Percentiles rank a stretch among this genome's conserved stretches.
phyloP scores from a whole-genome alignment of 2,888 invertebrate species.

The Drosophila quinaria region DNA sequence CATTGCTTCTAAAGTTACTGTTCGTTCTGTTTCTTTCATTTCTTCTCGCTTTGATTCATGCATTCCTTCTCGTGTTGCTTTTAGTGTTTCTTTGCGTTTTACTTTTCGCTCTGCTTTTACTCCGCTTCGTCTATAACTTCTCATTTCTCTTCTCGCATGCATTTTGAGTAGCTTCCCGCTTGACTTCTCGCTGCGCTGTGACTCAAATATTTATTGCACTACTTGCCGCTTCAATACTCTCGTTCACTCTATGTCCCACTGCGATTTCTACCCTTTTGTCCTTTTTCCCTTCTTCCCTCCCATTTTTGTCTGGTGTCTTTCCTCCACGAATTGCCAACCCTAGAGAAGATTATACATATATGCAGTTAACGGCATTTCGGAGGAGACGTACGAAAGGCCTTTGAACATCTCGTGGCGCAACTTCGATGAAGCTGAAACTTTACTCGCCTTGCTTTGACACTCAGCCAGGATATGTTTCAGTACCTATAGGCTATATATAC shows the following conservation, averaged over 20 bases:
- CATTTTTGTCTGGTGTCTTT: neutral
- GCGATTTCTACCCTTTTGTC: neutral
- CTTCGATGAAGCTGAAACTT: conserved; percentile 21
- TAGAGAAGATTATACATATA: conserved; percentile 16
- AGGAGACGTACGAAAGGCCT: conserved; percentile 4
- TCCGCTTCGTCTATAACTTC: neutral
- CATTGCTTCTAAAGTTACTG: too few species aligned
- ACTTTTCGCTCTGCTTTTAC: neutral
- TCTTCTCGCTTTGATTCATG: neutral
- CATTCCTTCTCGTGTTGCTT: neutral
- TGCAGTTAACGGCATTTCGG: conserved; percentile 20
- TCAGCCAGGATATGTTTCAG: conserved; percentile 18
- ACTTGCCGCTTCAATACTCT: conserved; percentile 8
- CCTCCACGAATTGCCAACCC: neutral
- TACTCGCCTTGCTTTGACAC: conserved; percentile 21
- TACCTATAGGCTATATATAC: conserved; percentile 1
- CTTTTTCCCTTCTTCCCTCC: neutral
- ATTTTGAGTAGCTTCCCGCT: neutral
- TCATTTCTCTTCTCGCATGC: neutral
- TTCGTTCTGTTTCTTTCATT: neutral
- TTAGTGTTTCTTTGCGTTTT: too few species aligned
- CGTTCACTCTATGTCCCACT: conserved; percentile 1
- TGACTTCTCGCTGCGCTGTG: conserved; percentile 9
- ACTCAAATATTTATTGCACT: conserved; percentile 24
- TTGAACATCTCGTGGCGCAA: conserved; percentile 13